These are phyloP conservation scores for Nesogale talazaci DNA, from an alignment of 2,113 vertebrate genomes.

Conservation along the genomic window DNA sequence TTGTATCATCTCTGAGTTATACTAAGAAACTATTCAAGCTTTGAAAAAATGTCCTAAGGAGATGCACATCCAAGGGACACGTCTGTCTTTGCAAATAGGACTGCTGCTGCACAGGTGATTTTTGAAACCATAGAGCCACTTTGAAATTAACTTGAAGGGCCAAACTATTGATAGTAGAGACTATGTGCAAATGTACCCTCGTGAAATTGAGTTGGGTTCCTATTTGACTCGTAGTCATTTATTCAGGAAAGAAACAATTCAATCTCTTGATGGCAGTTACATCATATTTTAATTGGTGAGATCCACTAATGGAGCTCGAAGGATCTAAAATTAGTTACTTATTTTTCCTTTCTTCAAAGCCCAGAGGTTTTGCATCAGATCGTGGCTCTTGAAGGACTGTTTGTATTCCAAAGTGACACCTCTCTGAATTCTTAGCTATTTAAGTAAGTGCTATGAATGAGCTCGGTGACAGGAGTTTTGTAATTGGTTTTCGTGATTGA, in stretches of 20 bases:
- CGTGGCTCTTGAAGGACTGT: conserved; percentile 78
- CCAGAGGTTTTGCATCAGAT: conserved; percentile 89
- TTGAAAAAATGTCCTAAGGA: background rate
- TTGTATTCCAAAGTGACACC: conserved; percentile 83
- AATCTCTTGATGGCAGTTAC: conserved; percentile 84
- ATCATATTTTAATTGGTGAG: conserved; percentile 87
- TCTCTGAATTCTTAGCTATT: conserved; percentile 84
- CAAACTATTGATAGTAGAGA: background rate
- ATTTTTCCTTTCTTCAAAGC: conserved; percentile 86
- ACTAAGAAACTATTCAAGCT: background rate
- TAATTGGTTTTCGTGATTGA: conserved; percentile 78
- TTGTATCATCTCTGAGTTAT: background rate
- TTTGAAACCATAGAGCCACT: conserved; percentile 7
- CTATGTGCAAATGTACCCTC: background rate
- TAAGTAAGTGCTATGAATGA: conserved; percentile 83
- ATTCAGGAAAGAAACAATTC: conserved; percentile 66
- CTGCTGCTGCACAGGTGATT: background rate
- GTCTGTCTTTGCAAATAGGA: conserved; percentile 2
- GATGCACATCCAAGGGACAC: background rate
- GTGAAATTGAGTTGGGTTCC: conserved; percentile 25
- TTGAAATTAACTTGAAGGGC: conserved; percentile 26
- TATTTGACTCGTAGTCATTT: conserved; percentile 57
- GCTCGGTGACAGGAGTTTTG: conserved; percentile 76
- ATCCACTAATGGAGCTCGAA: conserved; percentile 80
- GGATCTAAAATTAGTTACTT: conserved; percentile 87